Percentiles rank a stretch among this genome's conserved stretches.
Evolutionary conservation across 1,140 invertebrate species (phyloP).

Genomic region (Aethina tumida): DNA sequence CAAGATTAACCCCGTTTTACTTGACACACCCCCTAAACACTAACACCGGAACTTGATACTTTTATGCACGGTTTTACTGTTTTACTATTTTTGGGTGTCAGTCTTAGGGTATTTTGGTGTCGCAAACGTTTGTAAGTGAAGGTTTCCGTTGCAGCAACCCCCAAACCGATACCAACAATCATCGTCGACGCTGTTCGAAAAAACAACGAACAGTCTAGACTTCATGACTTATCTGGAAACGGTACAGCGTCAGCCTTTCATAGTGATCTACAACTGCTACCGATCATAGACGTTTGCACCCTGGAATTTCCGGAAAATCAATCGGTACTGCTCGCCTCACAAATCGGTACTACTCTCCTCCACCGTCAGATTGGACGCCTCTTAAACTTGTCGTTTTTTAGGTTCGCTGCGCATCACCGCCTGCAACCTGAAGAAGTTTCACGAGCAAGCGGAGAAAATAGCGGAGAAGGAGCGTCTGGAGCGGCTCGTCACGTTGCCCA

Average conservation of each 20-base stretch:
- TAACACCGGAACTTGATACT: constrained; percentile 1
- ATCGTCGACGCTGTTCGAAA: constrained; percentile 24
- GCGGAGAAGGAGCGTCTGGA: constrained; percentile 21
- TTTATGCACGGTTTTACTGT: background rate
- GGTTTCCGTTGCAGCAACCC: constrained; percentile 27
- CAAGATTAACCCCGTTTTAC: constrained; percentile 15
- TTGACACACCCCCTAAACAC: background rate
- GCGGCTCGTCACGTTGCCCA: constrained; percentile 17
- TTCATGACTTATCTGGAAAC: constrained; percentile 27
- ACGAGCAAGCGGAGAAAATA: constrained; percentile 19
- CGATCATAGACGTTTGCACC: constrained; percentile 31
- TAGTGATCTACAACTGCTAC: constrained; percentile 27
- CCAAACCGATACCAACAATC: constrained; percentile 30
- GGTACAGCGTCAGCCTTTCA: constrained; percentile 27
- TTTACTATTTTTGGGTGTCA: background rate
- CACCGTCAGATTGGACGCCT: too few species aligned
- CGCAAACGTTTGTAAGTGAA: too few species aligned
- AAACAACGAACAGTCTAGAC: constrained; percentile 23
- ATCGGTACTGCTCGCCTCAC: constrained; percentile 5
- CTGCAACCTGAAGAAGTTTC: constrained; percentile 24
- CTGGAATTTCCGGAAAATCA: constrained; percentile 26
- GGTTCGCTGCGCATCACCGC: constrained; percentile 20
- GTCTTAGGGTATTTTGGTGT: background rate
- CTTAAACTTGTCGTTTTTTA: too few species aligned
- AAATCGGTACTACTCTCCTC: too few species aligned